A percentile compares a stretch with the other conserved stretches of the same genome.
Evolutionary conservation across 1,140 invertebrate genomes (phyloP).

Genomic region (honey bee (Apis mellifera)): Amel_HAv3.1 CM009945.2:165501-166000

Average conservation of each 20-base stretch:
- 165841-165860: no score
- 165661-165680: constrained; percentile 53
- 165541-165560: neutral
- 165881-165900: no score
- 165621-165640: constrained; percentile 36
- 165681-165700: constrained; percentile 33
- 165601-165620: constrained; percentile 40
- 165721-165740: neutral
- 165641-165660: constrained; percentile 38
- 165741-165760: neutral
- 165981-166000: no score
- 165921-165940: no score
- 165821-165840: no score
- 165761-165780: no score
- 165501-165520: constrained; percentile 46
- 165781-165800: no score
- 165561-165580: constrained; percentile 49
- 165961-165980: no score
- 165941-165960: no score
- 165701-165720: constrained; percentile 34
- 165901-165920: no score
- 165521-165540: constrained; percentile 8
- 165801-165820: no score
- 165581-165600: constrained; percentile 52
- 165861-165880: no score